phyloP scores from a whole-genome alignment of 1,140 invertebrate genomes.

The Drosophila malerkotliana region DNA sequence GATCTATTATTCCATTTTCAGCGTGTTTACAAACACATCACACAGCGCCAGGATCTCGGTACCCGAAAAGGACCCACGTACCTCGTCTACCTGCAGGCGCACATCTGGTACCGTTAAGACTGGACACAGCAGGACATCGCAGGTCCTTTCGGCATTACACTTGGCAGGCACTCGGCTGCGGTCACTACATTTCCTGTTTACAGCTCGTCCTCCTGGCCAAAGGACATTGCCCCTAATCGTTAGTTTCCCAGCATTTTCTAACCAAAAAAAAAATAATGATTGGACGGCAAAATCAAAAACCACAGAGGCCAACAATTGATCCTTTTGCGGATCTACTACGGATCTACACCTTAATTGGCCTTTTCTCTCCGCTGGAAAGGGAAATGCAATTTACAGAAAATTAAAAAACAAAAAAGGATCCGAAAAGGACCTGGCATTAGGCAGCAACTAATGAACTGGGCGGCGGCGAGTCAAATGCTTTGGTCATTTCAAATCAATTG shows the following conservation, averaged over 20 bases:
- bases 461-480: slow-evolving; percentile 66
- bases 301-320: slow-evolving; percentile 37
- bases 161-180: too few species aligned
- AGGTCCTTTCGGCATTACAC: slow-evolving; percentile 9
- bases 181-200: slow-evolving; percentile 14
- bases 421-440: slow-evolving; percentile 9
- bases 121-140: slow-evolving; percentile 51
- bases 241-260: slow-evolving; percentile 39
- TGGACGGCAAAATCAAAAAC: slow-evolving; percentile 53
- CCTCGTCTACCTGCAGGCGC: slow-evolving; percentile 7
- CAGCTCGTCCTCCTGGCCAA: slow-evolving; percentile 48
- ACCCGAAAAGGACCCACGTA: slow-evolving; percentile 12
- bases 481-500: slow-evolving; percentile 69
- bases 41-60: slow-evolving; percentile 37
- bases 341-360: slow-evolving; percentile 78
- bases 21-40: slow-evolving; percentile 79
- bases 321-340: slow-evolving; percentile 73
- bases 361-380: neutral
- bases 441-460: slow-evolving; percentile 59
- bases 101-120: slow-evolving; percentile 75
- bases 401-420: slow-evolving; percentile 34
- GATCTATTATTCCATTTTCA: slow-evolving; percentile 78
- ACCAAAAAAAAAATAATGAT: neutral
- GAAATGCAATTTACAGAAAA: slow-evolving; percentile 18
- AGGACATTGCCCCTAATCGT: slow-evolving; percentile 56